A percentile compares a stretch with the other conserved stretches of the same genome.
phyloP scores from a whole-genome alignment of 2,888 invertebrate genomes.

The Drosophila leonis region DNA sequence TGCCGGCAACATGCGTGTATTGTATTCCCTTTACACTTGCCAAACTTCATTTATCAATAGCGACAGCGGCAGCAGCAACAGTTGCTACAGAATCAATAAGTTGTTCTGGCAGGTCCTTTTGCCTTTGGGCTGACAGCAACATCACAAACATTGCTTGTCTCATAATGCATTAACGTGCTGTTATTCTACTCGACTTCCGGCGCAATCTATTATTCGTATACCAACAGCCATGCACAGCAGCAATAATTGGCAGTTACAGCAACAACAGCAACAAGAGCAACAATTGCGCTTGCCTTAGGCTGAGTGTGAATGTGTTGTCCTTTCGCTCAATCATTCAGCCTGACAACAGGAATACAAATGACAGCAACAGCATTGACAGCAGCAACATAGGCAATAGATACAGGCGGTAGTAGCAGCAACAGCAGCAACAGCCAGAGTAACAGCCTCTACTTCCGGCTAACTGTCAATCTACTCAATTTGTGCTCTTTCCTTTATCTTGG shows the following conservation, averaged over 20 bases:
- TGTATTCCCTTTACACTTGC: not conserved
- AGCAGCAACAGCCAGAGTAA: not conserved
- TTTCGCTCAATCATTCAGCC: not conserved
- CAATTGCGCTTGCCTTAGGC: not conserved
- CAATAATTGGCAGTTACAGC: not conserved
- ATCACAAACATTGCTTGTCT: not conserved
- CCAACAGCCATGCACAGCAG: not conserved
- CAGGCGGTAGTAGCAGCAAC: not conserved
- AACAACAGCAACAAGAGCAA: not conserved
- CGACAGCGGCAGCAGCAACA: not conserved
- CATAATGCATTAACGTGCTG: constrained; percentile 1
- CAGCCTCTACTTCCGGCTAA: not conserved
- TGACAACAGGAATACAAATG: not conserved
- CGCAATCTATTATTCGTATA: not conserved
- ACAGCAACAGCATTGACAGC: constrained; percentile 4
- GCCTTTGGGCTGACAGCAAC: not conserved
- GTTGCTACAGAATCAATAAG: not conserved
- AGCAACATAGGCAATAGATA: not conserved
- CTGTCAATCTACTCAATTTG: not conserved
- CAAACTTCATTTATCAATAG: not conserved
- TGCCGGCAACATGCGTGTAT: not conserved
- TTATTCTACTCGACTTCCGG: not conserved
- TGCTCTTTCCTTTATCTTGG: not conserved
- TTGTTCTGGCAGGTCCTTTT: no score
- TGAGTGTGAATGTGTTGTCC: not conserved